Evolutionary conservation across 92 coral and sea anemone species (phyloP).

Genomic region (Epizoanthus stellaris): DNA sequence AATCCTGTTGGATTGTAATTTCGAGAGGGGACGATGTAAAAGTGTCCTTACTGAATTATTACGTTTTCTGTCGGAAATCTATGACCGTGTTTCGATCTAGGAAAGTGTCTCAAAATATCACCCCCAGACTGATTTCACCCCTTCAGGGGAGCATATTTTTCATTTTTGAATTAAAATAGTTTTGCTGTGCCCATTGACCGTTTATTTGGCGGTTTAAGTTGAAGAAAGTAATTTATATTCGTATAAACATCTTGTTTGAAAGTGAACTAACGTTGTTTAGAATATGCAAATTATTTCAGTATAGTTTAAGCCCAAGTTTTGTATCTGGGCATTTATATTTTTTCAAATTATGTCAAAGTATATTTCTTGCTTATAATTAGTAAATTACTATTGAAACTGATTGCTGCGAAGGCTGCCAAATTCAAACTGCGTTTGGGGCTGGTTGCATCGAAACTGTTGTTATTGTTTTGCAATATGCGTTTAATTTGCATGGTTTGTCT

Average conservation of each 20-base stretch:
- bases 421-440: not conserved
- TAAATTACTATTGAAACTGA: not conserved
- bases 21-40: not conserved
- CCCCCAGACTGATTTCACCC: slow-evolving; percentile 4
- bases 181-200: slow-evolving; percentile 1
- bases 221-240: slow-evolving; percentile 53
- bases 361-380: not conserved
- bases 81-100: not conserved
- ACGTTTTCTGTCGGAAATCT: not conserved
- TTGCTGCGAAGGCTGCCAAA: not conserved
- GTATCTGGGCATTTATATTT: slow-evolving; percentile 22
- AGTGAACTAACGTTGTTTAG: slow-evolving; percentile 3
- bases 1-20: slow-evolving; percentile 1
- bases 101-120: not conserved
- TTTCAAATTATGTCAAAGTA: slow-evolving; percentile 5
- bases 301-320: slow-evolving; percentile 28
- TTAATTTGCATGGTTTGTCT: slow-evolving; percentile 23
- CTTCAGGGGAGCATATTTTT: slow-evolving; percentile 5
- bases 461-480: slow-evolving; percentile 10
- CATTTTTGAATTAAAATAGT: not conserved
- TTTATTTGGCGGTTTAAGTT: slow-evolving; percentile 36
- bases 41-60: not conserved
- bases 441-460: not conserved
- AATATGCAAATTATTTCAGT: slow-evolving; percentile 14
- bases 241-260: slow-evolving; percentile 35